Base-by-base conservation (phyloP, 2,888 invertebrate genomes). In the Cynaeus angustus region DNA sequence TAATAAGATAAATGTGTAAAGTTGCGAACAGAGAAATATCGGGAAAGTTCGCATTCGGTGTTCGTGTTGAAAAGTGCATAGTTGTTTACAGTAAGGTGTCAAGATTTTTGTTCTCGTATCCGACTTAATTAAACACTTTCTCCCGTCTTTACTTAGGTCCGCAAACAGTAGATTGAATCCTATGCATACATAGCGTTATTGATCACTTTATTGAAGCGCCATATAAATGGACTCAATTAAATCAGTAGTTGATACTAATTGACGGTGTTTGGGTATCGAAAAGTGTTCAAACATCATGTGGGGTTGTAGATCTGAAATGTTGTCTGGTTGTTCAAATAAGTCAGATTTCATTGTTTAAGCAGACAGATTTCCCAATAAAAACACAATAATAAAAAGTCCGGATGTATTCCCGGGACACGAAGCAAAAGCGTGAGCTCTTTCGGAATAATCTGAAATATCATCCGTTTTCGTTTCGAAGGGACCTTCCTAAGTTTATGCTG, bases 1-100 rank as follows among this genome's bases (percentile, higher is more conserved):
- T 74, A 74, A 72, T 74, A 75, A 75, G 75, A 77, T 75, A 69
- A 74, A 75, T 75, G 75, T 72, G 70, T 61, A 72, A 77, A 77
- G 74, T 77, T 77, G 65, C 16, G 58, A 71, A 73, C 58, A 6
- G 45, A 55, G 71, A 74, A 74, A 53, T 26, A 9, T 21, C 28
- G 33, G 45, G 53, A 12, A 38, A 38, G 7, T 12, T 28, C n/a
- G 12, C 8, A 33, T 61, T 48, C 48, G 14, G n/a, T 7, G 41
- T n/a, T 48, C 33, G 30, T 10, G 48, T 30, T 10, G 13, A 13
- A 30, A 12, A 28, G 26, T 30, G 10, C 13, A n/a, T 8, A 0
- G 33, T 12, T 37, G 30, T 67, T 48, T 64, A 28, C 38, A 50
- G 53, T 53, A 10, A 16, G 46, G 37, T 30, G 52, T 37, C 43